phyloP scores from a whole-genome alignment of 2,888 invertebrate genomes.

The Lasioglossum calceatum region DNA sequence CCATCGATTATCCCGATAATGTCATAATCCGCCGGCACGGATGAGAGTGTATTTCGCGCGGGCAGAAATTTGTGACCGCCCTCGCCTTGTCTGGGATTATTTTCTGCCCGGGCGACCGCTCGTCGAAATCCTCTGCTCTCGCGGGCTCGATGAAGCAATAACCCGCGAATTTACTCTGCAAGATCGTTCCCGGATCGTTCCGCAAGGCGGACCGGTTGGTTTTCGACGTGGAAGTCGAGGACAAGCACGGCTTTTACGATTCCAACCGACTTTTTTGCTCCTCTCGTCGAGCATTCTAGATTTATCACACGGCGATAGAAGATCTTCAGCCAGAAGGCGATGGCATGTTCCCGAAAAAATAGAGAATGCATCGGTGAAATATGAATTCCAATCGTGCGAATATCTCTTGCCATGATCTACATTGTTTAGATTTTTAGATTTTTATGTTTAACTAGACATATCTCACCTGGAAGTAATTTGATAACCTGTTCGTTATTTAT shows the following conservation, averaged over 20 bases:
- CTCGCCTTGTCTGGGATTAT: conserved; percentile 13
- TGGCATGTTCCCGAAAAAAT: background rate
- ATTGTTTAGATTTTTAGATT: background rate
- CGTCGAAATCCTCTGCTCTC: background rate
- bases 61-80: conserved; percentile 34
- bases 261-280: background rate
- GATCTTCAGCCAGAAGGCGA: background rate
- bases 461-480: too few species aligned
- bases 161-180: conserved; percentile 10
- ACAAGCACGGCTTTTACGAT: conserved; percentile 7
- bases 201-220: background rate
- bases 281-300: background rate
- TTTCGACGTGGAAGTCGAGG: background rate
- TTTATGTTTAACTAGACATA: background rate
- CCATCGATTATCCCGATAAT: conserved; percentile 70
- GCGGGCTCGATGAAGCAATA: background rate
- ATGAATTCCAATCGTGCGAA: background rate
- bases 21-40: conserved; percentile 63
- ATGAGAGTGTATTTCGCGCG: conserved; percentile 29
- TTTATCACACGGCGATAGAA: background rate
- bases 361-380: background rate
- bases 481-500: too few species aligned
- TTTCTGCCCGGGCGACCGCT: background rate
- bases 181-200: conserved; percentile 16
- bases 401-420: background rate